Evolutionary conservation across 2,113 vertebrate genomes (phyloP).

Genomic region (Stictonetta naevosa): DNA sequence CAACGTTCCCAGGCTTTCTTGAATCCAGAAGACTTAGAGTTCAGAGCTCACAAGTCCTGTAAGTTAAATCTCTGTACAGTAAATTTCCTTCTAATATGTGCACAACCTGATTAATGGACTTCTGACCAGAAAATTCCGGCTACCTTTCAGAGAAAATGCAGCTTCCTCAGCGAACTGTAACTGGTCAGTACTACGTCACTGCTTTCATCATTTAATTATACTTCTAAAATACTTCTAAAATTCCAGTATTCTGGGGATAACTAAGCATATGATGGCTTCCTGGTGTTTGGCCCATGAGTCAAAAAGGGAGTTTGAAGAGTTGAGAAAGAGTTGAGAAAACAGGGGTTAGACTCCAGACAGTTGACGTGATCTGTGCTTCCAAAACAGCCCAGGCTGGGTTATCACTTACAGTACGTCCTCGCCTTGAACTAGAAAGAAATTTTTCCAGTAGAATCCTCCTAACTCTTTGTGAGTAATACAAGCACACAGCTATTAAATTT

Average conservation of each 20-base stretch:
- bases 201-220: neutral
- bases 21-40: neutral
- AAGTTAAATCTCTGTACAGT: neutral
- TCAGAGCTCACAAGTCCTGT: neutral
- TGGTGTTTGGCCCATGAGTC: neutral
- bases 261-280: neutral
- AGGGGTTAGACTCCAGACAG: neutral
- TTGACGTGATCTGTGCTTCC: neutral
- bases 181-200: neutral
- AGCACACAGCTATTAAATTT: neutral
- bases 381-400: neutral
- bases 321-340: neutral
- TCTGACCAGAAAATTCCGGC: neutral
- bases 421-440: neutral
- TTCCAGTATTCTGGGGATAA: neutral
- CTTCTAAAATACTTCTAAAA: constrained; percentile 1
- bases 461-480: neutral
- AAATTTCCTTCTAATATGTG: neutral
- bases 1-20: neutral
- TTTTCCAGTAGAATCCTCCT: neutral
- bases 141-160: neutral
- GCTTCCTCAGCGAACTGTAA: neutral
- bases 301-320: no score
- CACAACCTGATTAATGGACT: neutral
- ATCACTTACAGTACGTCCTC: neutral